Base-by-base conservation (phyloP, 2,888 invertebrate genomes). In the Carabus problematicus region DNA sequence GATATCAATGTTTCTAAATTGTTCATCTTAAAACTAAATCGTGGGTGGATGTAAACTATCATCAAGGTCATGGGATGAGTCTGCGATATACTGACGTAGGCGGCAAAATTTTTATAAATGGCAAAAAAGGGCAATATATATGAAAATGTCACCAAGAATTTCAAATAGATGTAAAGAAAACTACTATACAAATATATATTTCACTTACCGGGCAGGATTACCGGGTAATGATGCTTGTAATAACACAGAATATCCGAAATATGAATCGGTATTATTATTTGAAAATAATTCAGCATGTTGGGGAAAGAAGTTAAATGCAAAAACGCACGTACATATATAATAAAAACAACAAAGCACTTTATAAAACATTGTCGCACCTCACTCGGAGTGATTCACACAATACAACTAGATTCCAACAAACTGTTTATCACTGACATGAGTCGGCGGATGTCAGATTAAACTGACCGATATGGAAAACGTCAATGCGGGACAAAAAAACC, bases 241-340 rank as follows among this genome's bases (percentile, higher is more conserved):
- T 9, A 64, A 18, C 9, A 64, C 64, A 8, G 56, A 56, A 56
- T 64, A 64, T 29, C 64, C 64, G 39, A 64, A 64, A 14, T 64
- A 64, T 7, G 64, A 56, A 1, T 16, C 55, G 8, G 64, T 14
- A 9, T 42, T 39, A 64, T 64, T 64, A 45, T 64, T 43, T 19
- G 64, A 55, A 43, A 71, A 63, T 16, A 71, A 19, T 59, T 67
- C 41, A 7, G 52, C 52, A 55, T 64, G 64, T 55, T 71, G 59
- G 9, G 68, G 68, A 8, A 68, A 63, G 59, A 71, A 69, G 54
- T 71, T 71, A 61, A 71, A 71, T 11, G 52, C 55, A 49, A 19
- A 12, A 49, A 41, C 29, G 12, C 12, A 52, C 3, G 16, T 60
- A 19, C 45, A 19, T 40, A 68, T 42, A 56, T 19, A 64, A 56